Base-by-base conservation (phyloP, 2,888 invertebrate genomes). In the Andrena chrysosceles region DNA sequence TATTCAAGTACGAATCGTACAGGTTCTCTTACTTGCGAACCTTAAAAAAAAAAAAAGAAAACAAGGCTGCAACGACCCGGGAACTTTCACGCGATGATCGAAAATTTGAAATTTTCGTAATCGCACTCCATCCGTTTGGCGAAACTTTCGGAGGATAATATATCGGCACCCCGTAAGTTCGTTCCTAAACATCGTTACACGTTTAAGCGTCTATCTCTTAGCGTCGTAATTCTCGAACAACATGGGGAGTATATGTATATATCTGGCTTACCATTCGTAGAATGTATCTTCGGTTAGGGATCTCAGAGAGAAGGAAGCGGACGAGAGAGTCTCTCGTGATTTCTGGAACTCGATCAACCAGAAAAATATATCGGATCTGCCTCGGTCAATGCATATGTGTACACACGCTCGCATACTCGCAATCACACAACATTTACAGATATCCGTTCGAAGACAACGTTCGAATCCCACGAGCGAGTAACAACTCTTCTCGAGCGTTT, bases 391-490 rank as follows among this genome's bases (percentile, higher is more conserved):
- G n/a, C 10, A 62, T 1, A 33, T 4, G 33, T 2, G 33, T 20
- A 31, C 29, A 67, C 31, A 13, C 52, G 64, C 42, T 63, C 23
- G 13, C 20, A 48, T 13, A 42, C 42, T 42, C 13, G 26, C 33
- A 35, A 5, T 62, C 33, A 42, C 20, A 4, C 33, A 33, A 48
- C 71, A 77, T 42, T 42, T 42, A 16, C 83, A 71, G 67, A 73
- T 75, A 83, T 63, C 35, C 75, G 67, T 64, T 54, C 49, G 69
- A 83, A 79, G 76, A 67, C 80, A 86, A 85, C 81, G 74, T 77
- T 84, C 82, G 63, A 86, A 72, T 85, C 74, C 87, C 23, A 85
- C 86, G 85, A 81, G 63, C 81, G 82, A 77, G 77, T 74, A 76
- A 83, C 72, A 83, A 83, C 83, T 31, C 26, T 64, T 81, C 78